These are phyloP conservation scores for Poeciliopsis turneri DNA, from an alignment of 2,797 vertebrate species.

Conservation along the genomic window DNA sequence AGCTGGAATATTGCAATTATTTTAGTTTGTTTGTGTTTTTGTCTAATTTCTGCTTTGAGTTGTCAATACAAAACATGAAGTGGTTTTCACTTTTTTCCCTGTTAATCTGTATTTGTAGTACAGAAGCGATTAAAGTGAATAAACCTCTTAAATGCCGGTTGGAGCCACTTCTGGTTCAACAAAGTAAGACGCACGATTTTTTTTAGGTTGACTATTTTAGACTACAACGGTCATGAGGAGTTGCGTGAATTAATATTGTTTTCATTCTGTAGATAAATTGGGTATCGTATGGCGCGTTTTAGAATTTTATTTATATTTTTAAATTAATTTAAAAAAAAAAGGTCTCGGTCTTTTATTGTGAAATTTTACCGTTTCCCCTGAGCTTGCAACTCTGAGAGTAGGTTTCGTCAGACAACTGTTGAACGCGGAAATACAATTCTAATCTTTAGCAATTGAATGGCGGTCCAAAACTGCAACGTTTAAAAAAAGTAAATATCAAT, in stretches of 20 bases:
- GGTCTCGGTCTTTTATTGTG: constrained; percentile 1
- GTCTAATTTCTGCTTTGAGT: background rate
- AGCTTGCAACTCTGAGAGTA: background rate
- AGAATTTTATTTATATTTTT: too few species aligned
- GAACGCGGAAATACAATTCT: background rate
- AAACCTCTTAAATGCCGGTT: background rate
- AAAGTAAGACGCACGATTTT: background rate
- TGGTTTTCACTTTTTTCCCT: background rate
- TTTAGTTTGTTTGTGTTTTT: background rate
- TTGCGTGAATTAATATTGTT: background rate
- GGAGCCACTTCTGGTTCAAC: background rate
- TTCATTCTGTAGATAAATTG: too few species aligned
- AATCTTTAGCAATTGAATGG: background rate
- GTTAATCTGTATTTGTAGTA: background rate
- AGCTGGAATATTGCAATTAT: background rate
- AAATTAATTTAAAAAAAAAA: background rate
- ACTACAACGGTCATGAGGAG: background rate
- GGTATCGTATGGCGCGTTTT: too few species aligned
- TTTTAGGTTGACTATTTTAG: background rate
- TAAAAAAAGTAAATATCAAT: background rate
- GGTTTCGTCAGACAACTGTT: constrained; percentile 21
- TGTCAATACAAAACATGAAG: background rate
- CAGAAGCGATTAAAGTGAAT: background rate
- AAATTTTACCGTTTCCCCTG: background rate
- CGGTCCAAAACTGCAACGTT: background rate